Evolutionary conservation across 1,140 invertebrate species (phyloP).

Genomic region (Polyergus mexicanus): DNA sequence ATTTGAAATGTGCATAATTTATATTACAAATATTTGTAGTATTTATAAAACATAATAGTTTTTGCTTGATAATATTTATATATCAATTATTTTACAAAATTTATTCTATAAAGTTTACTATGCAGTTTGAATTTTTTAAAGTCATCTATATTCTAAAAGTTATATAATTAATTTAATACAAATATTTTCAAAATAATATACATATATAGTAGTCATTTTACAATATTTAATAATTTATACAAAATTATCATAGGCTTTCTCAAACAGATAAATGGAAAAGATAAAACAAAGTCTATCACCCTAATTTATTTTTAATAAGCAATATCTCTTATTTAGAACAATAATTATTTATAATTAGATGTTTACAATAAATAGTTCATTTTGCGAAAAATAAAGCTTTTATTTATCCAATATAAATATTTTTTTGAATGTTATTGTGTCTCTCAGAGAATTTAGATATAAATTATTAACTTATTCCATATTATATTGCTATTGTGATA

Average conservation of each 20-base stretch:
- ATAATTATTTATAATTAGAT: not conserved
- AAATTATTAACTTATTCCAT: not conserved
- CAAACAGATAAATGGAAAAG: constrained; percentile 17
- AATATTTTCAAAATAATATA: not conserved
- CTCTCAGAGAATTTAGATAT: not conserved
- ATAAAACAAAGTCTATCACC: constrained; percentile 32
- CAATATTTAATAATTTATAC: not conserved
- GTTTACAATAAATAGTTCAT: not conserved
- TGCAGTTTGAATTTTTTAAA: not conserved
- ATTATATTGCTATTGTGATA: not conserved
- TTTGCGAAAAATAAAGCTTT: not conserved
- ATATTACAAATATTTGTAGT: not conserved
- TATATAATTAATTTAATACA: not conserved
- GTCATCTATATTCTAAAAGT: not conserved
- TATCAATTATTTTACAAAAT: not conserved
- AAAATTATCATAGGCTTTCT: constrained; percentile 1
- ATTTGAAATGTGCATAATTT: constrained; percentile 3
- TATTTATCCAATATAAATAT: not conserved
- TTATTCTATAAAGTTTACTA: not conserved
- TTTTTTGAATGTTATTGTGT: not conserved
- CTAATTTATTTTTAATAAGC: constrained; percentile 21
- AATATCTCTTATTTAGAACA: not conserved
- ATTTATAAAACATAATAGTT: not conserved
- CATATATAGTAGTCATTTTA: not conserved
- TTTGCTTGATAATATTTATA: not conserved